Evolutionary conservation across 2,797 vertebrate species (phyloP).

Genomic region (Eulemur rubriventer): DNA sequence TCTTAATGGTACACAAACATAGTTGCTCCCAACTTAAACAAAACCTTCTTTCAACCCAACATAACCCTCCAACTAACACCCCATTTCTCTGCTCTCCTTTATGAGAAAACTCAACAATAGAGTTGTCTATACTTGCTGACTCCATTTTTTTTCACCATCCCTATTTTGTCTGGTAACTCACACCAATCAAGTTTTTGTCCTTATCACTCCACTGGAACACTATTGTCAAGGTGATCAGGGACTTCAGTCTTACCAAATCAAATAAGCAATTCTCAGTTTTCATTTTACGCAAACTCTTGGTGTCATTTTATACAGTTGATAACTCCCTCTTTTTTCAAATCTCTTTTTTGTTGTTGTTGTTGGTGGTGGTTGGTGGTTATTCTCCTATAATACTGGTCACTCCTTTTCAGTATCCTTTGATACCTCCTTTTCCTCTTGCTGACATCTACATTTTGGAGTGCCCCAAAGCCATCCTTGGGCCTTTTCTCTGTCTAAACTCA

Average conservation of each 20-base stretch:
- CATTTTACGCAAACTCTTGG: neutral
- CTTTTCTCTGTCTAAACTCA: conserved; percentile 16
- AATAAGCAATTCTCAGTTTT: neutral
- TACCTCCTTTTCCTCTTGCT: neutral
- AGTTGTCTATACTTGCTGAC: neutral
- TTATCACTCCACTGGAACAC: neutral
- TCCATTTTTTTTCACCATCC: neutral
- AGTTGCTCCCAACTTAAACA: neutral
- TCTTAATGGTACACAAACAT: neutral
- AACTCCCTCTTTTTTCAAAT: neutral
- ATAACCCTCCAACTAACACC: neutral
- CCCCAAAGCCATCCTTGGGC: neutral
- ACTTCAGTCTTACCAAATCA: neutral
- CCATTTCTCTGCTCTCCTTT: neutral
- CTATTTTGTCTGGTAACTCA: neutral
- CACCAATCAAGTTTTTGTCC: neutral
- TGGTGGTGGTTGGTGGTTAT: neutral
- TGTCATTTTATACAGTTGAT: neutral
- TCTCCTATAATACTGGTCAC: neutral
- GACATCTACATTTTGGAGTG: neutral
- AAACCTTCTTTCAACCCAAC: neutral
- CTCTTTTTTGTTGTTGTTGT: neutral
- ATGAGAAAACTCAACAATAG: neutral
- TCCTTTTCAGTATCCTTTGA: neutral
- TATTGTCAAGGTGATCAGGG: neutral